A percentile compares a stretch with the other conserved stretches of the same genome.
These are phyloP conservation scores for Dioctria linearis DNA, from an alignment of 2,888 invertebrate species.

Conservation along the genomic window DNA sequence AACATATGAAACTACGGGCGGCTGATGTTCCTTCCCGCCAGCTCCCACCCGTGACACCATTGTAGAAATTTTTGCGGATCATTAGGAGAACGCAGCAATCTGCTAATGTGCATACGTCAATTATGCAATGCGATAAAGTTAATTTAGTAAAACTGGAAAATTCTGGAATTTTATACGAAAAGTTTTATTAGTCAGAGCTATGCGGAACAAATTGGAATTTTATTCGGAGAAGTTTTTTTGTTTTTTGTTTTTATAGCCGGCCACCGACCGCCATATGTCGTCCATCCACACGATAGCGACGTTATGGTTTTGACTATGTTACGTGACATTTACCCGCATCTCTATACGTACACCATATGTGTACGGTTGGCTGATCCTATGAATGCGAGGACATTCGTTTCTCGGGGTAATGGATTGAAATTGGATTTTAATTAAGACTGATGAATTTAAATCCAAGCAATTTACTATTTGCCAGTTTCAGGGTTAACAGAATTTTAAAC, in stretches of 20 bases:
- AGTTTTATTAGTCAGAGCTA: slow-evolving; percentile 28
- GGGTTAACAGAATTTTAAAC: no score
- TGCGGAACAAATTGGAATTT: neutral
- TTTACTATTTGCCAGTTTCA: neutral
- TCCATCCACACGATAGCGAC: neutral
- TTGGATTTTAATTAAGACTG: slow-evolving; percentile 45
- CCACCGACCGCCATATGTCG: neutral
- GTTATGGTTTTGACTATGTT: neutral
- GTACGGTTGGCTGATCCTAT: slow-evolving; percentile 1
- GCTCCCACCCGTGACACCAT: neutral
- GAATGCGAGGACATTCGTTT: slow-evolving; percentile 23
- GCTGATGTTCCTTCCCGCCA: neutral
- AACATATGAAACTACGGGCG: neutral
- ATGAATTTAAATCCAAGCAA: slow-evolving; percentile 30
- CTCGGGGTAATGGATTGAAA: slow-evolving; percentile 38
- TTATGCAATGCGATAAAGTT: slow-evolving; percentile 40
- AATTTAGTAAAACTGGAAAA: neutral
- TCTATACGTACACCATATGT: neutral
- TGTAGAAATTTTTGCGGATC: slow-evolving; percentile 25
- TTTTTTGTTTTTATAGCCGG: no score
- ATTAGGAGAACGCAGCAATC: slow-evolving; percentile 37
- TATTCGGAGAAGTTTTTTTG: neutral
- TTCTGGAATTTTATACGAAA: slow-evolving; percentile 28
- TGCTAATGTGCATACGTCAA: slow-evolving; percentile 41
- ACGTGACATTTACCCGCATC: neutral